Conservation (phyloP, 2,888 invertebrate species). For the Ceriagrion tenellum region DNA sequence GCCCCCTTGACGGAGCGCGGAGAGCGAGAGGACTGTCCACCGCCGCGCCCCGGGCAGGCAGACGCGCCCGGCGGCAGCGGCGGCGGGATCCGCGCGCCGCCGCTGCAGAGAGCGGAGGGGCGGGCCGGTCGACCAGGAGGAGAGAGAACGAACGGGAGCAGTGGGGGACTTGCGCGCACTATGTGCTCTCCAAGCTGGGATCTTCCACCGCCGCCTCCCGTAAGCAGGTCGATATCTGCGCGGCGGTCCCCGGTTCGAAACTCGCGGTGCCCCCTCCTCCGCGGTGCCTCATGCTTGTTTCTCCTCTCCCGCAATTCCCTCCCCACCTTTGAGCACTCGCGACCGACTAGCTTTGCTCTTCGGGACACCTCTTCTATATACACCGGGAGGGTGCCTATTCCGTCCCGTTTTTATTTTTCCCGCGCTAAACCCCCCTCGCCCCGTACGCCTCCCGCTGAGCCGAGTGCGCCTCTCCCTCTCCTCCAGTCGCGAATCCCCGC, state of each 20-base stretch:
- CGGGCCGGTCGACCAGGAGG: background rate
- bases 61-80: slow-evolving; percentile 16
- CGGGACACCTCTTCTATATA: background rate
- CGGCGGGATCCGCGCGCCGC: background rate
- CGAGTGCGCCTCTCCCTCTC: background rate
- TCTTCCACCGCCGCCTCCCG: slow-evolving; percentile 18
- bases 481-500: background rate
- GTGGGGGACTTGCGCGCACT: slow-evolving; percentile 6
- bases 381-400: background rate
- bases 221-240: slow-evolving; percentile 65
- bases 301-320: background rate
- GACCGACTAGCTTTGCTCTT: background rate
- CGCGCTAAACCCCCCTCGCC: background rate
- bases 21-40: background rate
- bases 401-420: background rate
- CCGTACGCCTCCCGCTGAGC: background rate
- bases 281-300: background rate
- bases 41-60: slow-evolving; percentile 46
- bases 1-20: slow-evolving; percentile 3
- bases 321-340: no score
- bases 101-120: background rate
- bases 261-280: slow-evolving; percentile 23
- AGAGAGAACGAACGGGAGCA: background rate
- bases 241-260: slow-evolving; percentile 58
- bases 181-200: slow-evolving; percentile 41